Evolutionary conservation across 2,797 vertebrate species (phyloP).

Genomic region (Pantherophis vulpinus): DNA sequence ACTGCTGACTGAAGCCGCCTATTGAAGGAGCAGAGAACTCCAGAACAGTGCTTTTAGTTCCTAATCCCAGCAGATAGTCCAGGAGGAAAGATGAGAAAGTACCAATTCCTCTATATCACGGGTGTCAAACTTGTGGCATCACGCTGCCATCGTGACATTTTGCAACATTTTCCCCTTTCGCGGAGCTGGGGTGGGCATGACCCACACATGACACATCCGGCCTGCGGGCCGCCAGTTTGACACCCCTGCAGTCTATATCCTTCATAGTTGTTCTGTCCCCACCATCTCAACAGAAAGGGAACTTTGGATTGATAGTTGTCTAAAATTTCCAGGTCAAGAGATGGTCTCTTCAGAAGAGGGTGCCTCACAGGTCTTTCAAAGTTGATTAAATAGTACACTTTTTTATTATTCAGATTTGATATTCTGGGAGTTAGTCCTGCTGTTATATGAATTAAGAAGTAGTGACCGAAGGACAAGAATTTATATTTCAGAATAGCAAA

Average conservation of each 20-base stretch:
- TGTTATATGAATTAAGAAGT: background rate
- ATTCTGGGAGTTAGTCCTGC: background rate
- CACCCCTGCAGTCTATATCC: background rate
- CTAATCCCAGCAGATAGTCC: background rate
- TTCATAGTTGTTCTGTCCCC: background rate
- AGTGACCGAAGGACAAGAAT: background rate
- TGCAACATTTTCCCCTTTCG: too few relatives aligned
- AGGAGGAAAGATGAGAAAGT: background rate
- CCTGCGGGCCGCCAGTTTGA: too few relatives aligned
- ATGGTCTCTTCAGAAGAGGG: background rate
- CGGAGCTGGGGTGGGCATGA: too few relatives aligned
- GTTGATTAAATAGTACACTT: background rate
- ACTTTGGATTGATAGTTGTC: background rate
- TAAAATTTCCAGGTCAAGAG: background rate
- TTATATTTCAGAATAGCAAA: conserved; percentile 33
- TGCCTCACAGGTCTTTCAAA: background rate
- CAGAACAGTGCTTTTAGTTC: background rate
- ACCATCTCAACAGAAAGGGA: background rate
- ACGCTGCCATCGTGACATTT: too few relatives aligned
- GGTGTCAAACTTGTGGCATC: too few relatives aligned
- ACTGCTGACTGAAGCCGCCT: background rate
- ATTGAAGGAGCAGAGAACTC: background rate
- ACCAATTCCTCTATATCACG: background rate
- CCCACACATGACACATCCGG: too few relatives aligned
- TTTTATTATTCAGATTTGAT: background rate